Evolutionary conservation across 2,888 invertebrate species (phyloP), one percentile per base, ranked within the genome.

Genomic region (Volucella inanis): DNA sequence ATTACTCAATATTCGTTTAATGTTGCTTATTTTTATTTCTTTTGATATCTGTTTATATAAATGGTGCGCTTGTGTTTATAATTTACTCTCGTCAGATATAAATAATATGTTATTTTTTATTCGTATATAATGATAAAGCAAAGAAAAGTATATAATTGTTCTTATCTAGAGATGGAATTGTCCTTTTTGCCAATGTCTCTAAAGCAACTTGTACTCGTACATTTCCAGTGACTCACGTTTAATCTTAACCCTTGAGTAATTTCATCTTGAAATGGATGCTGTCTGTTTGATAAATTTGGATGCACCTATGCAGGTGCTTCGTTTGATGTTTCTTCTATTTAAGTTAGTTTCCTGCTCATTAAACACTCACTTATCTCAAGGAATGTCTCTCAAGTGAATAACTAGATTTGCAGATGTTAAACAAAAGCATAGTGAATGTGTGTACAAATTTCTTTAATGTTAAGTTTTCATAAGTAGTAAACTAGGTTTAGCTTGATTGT

Each of bases 41-140:
- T 61, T 41, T 61, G 15, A 45, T 45, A 15, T 14, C 12, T 49
- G 12, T 15, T 47, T 64, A 3, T 52, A 45, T 64, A 65, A 68
- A 47, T 83, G 61, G 55, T 83, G 15, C 67, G 78, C 78, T 62
- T 83, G 70, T 81, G 62, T 77, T 39, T 67, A 14, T 70, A 47
- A 18, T 45, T 8, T 38, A 41, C 47, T 54, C 52, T 54, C 41
- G 31, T 65, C 67, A 9, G 54, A 59, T 18, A 11, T 41, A 47
- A 41, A 22, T 64, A 38, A n/a, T 54, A 49, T 72, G 11, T 15
- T 43, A 71, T 57, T 61, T 57, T 15, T 49, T 62, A 45, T 41
- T n/a, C 54, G n/a, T 50, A 31, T 52, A 14, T 39, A 39, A 71
- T 67, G 38, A 22, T 41, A 49, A 45, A 43, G 52, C 43, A 52